Percentiles rank a stretch among this genome's conserved stretches.
Conservation (phyloP, 2,888 invertebrate species). For the Meloe dianella region DNA sequence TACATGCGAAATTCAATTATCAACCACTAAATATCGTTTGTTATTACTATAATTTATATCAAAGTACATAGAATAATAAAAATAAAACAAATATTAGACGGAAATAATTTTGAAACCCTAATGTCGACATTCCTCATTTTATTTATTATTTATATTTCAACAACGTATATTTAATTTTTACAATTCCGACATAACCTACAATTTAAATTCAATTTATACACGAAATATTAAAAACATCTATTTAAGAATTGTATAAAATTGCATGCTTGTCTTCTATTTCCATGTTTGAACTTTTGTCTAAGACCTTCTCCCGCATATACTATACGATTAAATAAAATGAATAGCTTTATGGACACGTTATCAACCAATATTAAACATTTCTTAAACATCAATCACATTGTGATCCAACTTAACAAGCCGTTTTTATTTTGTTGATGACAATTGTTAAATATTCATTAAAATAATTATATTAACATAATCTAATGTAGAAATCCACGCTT, state of each 20-base stretch:
- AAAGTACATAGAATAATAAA: background rate
- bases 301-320: background rate
- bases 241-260: constrained; percentile 37
- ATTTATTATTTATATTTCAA: constrained; percentile 37
- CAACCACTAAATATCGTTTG: background rate
- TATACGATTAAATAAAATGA: background rate
- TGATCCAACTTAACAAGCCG: background rate
- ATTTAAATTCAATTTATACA: constrained; percentile 48
- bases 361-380: background rate
- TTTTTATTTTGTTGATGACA: background rate
- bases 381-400: constrained; percentile 2
- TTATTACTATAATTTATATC: background rate
- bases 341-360: background rate
- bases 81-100: constrained; percentile 37
- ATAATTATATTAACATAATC: constrained; percentile 7
- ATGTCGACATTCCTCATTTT: constrained; percentile 42
- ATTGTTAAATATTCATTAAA: background rate
- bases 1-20: constrained; percentile 35
- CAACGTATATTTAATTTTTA: constrained; percentile 30
- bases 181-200: constrained; percentile 35
- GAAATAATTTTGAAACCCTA: constrained; percentile 48
- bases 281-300: constrained; percentile 18
- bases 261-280: constrained; percentile 29
- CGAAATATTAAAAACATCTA: constrained; percentile 41
- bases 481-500: background rate